Percentiles rank a stretch among this genome's conserved stretches.
Conservation (phyloP, 1,140 invertebrate species). For the Spodoptera frugiperda region DNA sequence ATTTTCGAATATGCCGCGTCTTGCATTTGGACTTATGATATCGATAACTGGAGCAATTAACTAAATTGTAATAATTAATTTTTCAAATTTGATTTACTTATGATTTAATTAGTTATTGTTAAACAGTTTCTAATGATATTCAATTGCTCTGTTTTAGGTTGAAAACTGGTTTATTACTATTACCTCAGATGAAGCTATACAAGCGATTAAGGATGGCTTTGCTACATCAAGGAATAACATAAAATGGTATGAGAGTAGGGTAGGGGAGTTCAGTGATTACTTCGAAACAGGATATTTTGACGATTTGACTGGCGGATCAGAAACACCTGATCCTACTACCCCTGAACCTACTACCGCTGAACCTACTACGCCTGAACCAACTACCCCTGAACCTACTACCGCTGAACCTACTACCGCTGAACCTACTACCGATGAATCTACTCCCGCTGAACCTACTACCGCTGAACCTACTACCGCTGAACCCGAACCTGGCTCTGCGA, state of each 20-base stretch:
- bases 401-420: background rate
- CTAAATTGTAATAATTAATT: no score
- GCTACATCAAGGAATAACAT: slow-evolving; percentile 38
- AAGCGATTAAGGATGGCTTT: slow-evolving; percentile 59
- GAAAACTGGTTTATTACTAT: slow-evolving; percentile 68
- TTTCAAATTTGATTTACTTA: no score
- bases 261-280: background rate
- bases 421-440: background rate
- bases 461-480: background rate
- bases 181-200: slow-evolving; percentile 50
- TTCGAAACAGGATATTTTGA: slow-evolving; percentile 2
- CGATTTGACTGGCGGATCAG: background rate
- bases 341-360: background rate
- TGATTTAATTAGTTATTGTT: no score
- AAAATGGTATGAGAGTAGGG: background rate
- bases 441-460: background rate
- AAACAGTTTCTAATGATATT: no score
- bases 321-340: background rate
- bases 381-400: background rate
- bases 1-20: no score
- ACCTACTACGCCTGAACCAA: background rate
- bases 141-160: slow-evolving; percentile 55
- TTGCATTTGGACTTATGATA: no score
- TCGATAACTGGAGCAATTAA: no score
- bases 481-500: background rate